Percentiles rank a stretch among this genome's conserved stretches.
phyloP scores from a whole-genome alignment of 23 tunicate species.

The Diplosoma virens region DNA sequence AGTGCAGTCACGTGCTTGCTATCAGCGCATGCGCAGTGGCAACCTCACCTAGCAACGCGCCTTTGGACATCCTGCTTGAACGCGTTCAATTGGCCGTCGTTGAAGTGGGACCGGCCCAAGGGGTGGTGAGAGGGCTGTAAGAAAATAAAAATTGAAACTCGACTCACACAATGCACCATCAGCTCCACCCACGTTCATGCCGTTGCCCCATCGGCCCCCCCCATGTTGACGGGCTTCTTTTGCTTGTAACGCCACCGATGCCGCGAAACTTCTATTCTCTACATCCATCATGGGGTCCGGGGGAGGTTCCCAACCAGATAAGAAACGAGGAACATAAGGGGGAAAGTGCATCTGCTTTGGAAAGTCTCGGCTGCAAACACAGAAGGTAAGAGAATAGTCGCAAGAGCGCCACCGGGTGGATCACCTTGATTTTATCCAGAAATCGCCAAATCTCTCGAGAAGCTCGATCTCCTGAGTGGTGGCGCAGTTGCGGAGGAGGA shows the following conservation, averaged over 20 bases:
- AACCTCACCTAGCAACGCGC: constrained; percentile 43
- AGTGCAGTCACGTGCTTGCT: too few relatives aligned
- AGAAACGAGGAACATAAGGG: constrained; percentile 83
- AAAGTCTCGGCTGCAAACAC: constrained; percentile 53
- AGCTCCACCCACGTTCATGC: constrained; percentile 34
- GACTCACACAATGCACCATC: too few relatives aligned
- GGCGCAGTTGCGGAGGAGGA: constrained; percentile 56
- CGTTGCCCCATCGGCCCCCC: constrained; percentile 47
- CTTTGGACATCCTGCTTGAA: constrained; percentile 63
- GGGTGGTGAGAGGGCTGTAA: too few relatives aligned
- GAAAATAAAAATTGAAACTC: too few relatives aligned
- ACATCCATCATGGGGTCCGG: constrained; percentile 51
- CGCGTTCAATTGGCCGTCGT: background rate
- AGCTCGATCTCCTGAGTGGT: constrained; percentile 55
- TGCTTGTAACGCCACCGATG: constrained; percentile 60
- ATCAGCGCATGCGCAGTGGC: background rate
- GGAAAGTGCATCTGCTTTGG: constrained; percentile 59
- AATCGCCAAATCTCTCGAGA: constrained; percentile 54
- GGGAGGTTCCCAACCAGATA: constrained; percentile 92
- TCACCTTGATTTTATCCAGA: constrained; percentile 74
- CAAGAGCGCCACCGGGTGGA: background rate
- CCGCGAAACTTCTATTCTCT: constrained; percentile 43
- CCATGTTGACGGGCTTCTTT: constrained; percentile 27
- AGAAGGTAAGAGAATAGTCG: background rate
- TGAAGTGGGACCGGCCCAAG: too few relatives aligned